Evolutionary conservation across 2,888 invertebrate species (phyloP), one percentile per base, ranked within the genome.

Genomic region (Drosophila tanythrix): DNA sequence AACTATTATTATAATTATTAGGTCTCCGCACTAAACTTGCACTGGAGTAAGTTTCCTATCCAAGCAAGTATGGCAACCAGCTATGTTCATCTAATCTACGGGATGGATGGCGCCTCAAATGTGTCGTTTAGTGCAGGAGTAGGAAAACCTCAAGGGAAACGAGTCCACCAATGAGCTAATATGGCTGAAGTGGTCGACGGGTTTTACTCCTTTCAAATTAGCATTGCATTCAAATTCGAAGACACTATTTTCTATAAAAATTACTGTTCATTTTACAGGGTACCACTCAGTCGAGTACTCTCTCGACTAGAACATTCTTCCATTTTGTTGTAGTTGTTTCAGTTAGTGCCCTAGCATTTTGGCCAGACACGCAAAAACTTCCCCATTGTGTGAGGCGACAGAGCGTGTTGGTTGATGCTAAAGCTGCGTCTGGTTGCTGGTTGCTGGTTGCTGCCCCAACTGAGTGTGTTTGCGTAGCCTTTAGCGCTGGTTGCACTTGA

Each of bases 351-450:
- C 57, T 53, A 69, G 69, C 70, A 75, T 76, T 82, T 75, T 81
- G 72, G 89, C 89, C 80, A 86, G 88, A 85, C 86, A 88, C 74
- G 78, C 78, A 88, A 85, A 88, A 87, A 88, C 79, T 78, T 83
- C 74, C 71, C 77, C 63, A 56, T 36, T 38, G 43, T 29, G 52
- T 53, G 61, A 82, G 82, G 87, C 85, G 89, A 74, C 89, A 86
- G 82, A 86, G 89, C 87, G 82, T 89, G 80, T 38, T 56, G 36
- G 36, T 56, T 25, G 55, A 27, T 55, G 36, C 58, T 67, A 71
- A 67, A 61, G 48, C 63, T 55, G 55, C 60, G 69, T 69, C 67
- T 70, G 38, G 38, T 56, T 29, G 33, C 33, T 70, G 38, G 38
- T 56, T 29, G 33, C 33, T 33, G 36, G 31, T 36, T 21, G 50